Evolutionary conservation across 2,888 invertebrate species (phyloP).

Genomic region (Harmothoe impar): DNA sequence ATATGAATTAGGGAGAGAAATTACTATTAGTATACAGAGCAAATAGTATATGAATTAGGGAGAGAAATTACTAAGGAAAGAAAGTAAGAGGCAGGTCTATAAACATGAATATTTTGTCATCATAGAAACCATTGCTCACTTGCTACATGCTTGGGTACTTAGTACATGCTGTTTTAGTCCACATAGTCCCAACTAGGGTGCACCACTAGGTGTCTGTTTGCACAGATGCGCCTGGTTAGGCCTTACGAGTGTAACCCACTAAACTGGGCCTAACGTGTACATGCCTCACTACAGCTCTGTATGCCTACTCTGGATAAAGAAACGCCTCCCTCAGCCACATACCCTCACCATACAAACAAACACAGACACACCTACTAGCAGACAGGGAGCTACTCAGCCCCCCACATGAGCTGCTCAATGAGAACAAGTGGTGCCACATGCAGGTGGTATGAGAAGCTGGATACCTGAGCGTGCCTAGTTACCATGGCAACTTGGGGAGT

Average conservation of each 20-base stretch:
- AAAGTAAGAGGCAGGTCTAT: no score
- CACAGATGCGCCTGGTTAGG: neutral
- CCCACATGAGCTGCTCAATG: neutral
- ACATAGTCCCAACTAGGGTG: neutral
- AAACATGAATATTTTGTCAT: no score
- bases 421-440: neutral
- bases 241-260: neutral
- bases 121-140: no score
- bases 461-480: no score
- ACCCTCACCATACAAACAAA: neutral
- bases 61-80: no score
- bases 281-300: neutral
- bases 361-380: neutral
- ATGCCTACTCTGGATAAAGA: neutral
- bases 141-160: no score
- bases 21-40: no score
- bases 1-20: no score
- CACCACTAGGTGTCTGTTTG: neutral
- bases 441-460: neutral
- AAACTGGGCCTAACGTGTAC: neutral
- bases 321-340: neutral
- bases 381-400: neutral
- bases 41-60: no score
- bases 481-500: no score
- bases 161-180: neutral